These are phyloP conservation scores for Hyaena hyaena DNA, from an alignment of 2,113 vertebrate genomes.

Conservation along the genomic window DNA sequence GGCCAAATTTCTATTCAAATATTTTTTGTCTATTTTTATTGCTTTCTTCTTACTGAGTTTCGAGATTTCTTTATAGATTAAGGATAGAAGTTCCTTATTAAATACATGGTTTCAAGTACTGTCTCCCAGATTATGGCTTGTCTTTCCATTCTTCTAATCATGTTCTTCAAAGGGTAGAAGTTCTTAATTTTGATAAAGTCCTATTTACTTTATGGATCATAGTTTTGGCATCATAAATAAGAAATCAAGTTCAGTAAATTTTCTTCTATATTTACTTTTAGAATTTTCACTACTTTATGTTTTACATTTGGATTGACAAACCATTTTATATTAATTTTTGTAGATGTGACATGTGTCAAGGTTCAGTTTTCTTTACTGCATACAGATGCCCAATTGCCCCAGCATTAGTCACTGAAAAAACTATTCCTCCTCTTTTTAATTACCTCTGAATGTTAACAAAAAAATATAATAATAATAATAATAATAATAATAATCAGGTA, in stretches of 20 bases:
- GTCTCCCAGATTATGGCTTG: not conserved
- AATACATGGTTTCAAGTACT: not conserved
- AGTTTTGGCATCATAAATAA: not conserved
- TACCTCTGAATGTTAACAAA: not conserved
- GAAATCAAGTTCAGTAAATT: not conserved
- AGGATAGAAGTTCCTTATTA: not conserved
- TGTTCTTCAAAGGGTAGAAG: not conserved
- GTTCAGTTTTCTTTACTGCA: not conserved
- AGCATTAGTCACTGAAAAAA: not conserved
- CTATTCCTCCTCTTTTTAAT: not conserved
- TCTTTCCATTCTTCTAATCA: not conserved
- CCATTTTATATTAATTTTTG: not conserved
- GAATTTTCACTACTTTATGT: not conserved
- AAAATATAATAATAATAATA: not conserved
- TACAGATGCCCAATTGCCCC: not conserved
- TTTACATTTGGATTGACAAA: not conserved
- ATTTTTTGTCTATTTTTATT: not conserved
- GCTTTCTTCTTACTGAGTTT: not conserved
- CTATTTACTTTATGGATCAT: not conserved
- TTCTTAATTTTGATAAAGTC: not conserved
- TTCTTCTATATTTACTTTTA: not conserved
- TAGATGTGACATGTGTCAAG: not conserved
- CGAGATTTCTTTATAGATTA: not conserved
- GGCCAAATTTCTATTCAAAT: not conserved
- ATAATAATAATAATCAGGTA: not conserved